Conservation (phyloP, 1,140 invertebrate genomes). For the Eumeta japonica region DNA sequence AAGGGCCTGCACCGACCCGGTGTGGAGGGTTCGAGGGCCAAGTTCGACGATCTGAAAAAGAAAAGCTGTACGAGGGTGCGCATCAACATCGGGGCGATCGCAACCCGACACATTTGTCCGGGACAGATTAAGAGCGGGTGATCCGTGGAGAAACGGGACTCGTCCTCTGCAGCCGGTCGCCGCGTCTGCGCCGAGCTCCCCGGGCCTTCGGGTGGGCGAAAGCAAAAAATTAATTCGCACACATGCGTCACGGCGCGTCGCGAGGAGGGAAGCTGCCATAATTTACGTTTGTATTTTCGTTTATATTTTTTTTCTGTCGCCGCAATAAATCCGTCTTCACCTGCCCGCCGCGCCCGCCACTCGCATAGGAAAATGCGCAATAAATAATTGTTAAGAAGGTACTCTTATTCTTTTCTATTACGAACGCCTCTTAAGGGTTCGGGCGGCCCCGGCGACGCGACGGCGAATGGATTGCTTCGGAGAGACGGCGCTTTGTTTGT, state of each 20-base stretch:
- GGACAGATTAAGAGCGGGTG: too few species aligned
- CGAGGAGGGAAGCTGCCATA: neutral
- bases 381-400: neutral
- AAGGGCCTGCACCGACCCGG: too few species aligned
- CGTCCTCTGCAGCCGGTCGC: too few species aligned
- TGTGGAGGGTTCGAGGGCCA: too few species aligned
- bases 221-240: conserved; percentile 1
- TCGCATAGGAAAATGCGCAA: neutral
- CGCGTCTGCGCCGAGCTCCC: too few species aligned
- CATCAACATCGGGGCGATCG: too few species aligned
- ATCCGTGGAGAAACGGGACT: too few species aligned
- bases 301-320: neutral
- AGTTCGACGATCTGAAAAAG: too few species aligned
- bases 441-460: neutral
- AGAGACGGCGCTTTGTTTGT: too few species aligned
- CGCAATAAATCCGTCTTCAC: neutral
- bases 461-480: neutral
- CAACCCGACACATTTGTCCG: too few species aligned
- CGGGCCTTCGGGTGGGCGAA: too few species aligned
- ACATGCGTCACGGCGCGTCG: neutral
- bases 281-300: neutral
- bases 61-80: too few species aligned
- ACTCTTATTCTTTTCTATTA: conserved; percentile 1
- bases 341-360: neutral
- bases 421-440: conserved; percentile 1